Conservation (phyloP, 2,113 vertebrate genomes). For the Apteryx mantelli region DNA sequence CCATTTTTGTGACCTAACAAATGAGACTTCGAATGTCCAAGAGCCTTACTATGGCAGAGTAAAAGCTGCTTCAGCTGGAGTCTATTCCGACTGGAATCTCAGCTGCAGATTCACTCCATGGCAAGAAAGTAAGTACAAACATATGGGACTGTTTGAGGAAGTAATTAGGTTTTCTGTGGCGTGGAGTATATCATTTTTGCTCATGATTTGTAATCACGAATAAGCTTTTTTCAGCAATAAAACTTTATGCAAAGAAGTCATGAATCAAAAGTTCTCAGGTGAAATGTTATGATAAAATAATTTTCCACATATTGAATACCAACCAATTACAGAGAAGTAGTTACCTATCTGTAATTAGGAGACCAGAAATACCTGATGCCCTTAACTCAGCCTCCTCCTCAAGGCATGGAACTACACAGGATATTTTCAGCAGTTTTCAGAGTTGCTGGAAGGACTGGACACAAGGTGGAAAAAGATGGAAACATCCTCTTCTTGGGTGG, state of each 20-base stretch:
- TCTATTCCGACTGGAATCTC: slow-evolving; percentile 64
- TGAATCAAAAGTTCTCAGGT: background rate
- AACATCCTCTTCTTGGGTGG: background rate
- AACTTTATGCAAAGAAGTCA: background rate
- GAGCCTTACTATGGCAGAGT: slow-evolving; percentile 75
- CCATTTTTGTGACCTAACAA: slow-evolving; percentile 74
- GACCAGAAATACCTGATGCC: background rate
- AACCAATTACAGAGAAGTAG: background rate
- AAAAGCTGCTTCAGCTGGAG: background rate
- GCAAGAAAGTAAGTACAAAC: slow-evolving; percentile 73
- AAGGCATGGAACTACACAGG: background rate
- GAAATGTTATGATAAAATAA: background rate
- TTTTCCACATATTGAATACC: background rate
- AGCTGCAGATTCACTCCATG: slow-evolving; percentile 73
- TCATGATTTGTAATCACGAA: background rate
- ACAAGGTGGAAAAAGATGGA: background rate
- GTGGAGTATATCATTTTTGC: background rate
- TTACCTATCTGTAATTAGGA: background rate
- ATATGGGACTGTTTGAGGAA: background rate
- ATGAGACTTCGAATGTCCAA: slow-evolving; percentile 64
- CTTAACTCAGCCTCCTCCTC: background rate
- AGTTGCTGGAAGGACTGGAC: background rate
- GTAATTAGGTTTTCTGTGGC: background rate
- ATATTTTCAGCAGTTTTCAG: background rate
- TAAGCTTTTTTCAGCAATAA: background rate